Evolutionary conservation across 2,888 invertebrate genomes (phyloP), one percentile per base, ranked within the genome.

Genomic region (Parapristionchus giblindavisi): DNA sequence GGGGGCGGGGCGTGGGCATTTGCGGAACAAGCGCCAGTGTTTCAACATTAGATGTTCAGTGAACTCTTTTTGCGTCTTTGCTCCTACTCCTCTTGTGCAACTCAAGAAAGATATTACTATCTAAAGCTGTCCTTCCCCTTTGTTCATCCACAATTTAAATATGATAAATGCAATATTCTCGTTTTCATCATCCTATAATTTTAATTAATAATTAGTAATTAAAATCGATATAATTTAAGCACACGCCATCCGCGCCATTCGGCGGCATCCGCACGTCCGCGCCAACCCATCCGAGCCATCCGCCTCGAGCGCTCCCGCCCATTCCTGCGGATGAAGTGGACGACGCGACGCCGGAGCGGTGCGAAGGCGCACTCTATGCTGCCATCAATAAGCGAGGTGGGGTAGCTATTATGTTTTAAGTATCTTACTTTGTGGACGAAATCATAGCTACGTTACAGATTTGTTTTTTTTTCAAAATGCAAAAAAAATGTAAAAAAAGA

Each of bases 341-440:
- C 36, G 24, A 24, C 17, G 24, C 11, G 11, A 14, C 32, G 34
- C 34, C 40, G n/a, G 56, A 56, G 40, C n/a, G n/a, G n/a, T n/a
- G n/a, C n/a, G n/a, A n/a, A n/a, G 58, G 40, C 40, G 56, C 40
- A 21, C 40, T 54, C 40, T 71, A 71, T 29, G 40, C 71, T 17
- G 32, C 32, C n/a, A 58, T 71, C 58, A 58, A 71, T 40, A 71
- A 71, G 58, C 24, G 71, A 71, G 56, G 71, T 70, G 24, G 1
- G 29, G 21, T 54, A 52, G 5, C 36, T 21, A 24, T 11, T 11
- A 5, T 6, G 14, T n/a, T 54, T 54, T 14, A 43, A 14, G 43
- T 43, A 43, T 17, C 17, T 8, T 43, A 43, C 11, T 43, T 43
- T 14, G 56, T 14, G 56, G 17, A n/a, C 24, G 56, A 11, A 43